Evolutionary conservation across 2,888 invertebrate species (phyloP), one percentile per base, ranked within the genome.

Genomic region (Litoditis marina): DNA sequence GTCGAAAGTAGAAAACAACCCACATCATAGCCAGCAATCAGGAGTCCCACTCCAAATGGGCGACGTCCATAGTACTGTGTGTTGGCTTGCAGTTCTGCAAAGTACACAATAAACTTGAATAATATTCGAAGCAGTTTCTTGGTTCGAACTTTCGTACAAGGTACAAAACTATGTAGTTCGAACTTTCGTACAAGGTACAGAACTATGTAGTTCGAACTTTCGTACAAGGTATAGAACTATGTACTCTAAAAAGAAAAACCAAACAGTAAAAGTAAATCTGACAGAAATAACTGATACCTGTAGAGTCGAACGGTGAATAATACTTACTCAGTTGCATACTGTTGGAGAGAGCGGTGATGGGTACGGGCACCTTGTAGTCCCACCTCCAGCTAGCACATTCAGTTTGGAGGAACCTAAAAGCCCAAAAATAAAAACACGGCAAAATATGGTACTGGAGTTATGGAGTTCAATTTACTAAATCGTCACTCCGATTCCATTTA

Each of bases 1-100:
- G n/a, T n/a, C n/a, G n/a, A n/a, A n/a, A 30, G 19, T 28, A 25
- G n/a, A 16, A n/a, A 19, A 25, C 27, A 39, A 71, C 88, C 88
- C 83, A 91, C 92, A 87, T 99, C 98, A 85, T 91, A 94, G 36
- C 96, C 98, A 79, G 92, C 93, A 5, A 98, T 91, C 27, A 99
- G 86, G n/a, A 99, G 86, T 1, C 98, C 98, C 22, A 99, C 96
- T 44, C 98, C 98, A 79, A 93, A 93, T 0, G 98, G 98, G 62
- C 98, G 88, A 79, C 94, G 89, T 82, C 96, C 96, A 79, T 99
- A 98, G 68, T 94, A 88, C 85, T 99, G 98, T 0, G 98, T 99
- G 69, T 94, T 94, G 4, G 90, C 88, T 85, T 92, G 96, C 90
- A 95, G 92, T 86, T 94, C 84, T 83, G 68, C 65, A 78, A 73